Percentiles rank a stretch among this genome's conserved stretches.
These are phyloP conservation scores for Rhinogobio ventralis DNA, from an alignment of 2,797 vertebrate species.

Conservation along the genomic window DNA sequence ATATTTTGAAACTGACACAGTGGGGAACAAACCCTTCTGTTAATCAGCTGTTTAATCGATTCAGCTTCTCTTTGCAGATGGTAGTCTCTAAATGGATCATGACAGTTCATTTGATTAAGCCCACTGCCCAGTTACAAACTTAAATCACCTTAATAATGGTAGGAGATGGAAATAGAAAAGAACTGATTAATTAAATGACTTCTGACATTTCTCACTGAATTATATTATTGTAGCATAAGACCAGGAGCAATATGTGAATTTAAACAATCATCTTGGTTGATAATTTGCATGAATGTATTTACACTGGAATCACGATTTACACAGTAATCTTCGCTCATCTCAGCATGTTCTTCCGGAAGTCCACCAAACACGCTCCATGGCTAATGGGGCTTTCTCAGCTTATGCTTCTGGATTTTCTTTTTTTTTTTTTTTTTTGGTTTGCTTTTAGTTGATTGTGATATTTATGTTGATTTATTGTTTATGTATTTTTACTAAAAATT, in stretches of 20 bases:
- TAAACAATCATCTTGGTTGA: slow-evolving; percentile 9
- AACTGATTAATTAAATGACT: not conserved
- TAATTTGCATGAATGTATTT: slow-evolving; percentile 13
- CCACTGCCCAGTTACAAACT: not conserved
- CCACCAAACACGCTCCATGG: not conserved
- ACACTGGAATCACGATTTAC: not conserved
- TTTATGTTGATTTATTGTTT: not conserved
- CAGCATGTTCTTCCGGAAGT: not conserved
- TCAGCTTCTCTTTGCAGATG: not conserved
- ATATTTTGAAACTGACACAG: not conserved
- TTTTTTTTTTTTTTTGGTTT: too few species aligned
- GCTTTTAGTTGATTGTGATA: too few species aligned
- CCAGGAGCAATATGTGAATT: too few species aligned
- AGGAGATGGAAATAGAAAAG: not conserved
- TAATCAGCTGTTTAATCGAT: not conserved
- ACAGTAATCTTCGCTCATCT: not conserved
- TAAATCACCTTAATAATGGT: not conserved
- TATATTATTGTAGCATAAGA: not conserved
- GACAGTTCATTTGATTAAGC: slow-evolving; percentile 36
- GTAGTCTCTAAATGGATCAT: slow-evolving; percentile 26
- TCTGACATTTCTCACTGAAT: not conserved
- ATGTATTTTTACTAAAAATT: not conserved
- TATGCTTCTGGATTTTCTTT: too few species aligned
- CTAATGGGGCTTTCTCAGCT: not conserved
- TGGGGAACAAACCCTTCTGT: not conserved